These are phyloP conservation scores for Chaetodon trifascialis DNA, from an alignment of 2,113 vertebrate genomes.

Conservation along the genomic window DNA sequence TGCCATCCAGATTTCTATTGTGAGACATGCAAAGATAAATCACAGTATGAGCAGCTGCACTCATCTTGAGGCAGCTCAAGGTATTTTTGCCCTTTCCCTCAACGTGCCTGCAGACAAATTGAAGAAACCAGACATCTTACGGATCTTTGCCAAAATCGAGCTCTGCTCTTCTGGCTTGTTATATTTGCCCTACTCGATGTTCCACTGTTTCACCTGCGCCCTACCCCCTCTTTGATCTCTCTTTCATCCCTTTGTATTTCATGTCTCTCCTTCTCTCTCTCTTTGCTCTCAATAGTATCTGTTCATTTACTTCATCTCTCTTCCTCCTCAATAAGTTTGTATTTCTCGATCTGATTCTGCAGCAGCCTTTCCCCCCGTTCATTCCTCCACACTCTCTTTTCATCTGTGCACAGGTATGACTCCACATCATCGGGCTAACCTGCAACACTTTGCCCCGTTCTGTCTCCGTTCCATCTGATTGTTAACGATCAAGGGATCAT, in stretches of 20 bases:
- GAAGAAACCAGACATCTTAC: not conserved
- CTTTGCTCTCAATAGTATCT: slow-evolving; percentile 37
- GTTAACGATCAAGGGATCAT: not conserved
- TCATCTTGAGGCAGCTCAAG: not conserved
- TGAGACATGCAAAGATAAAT: not conserved
- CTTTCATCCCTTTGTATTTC: slow-evolving; percentile 63
- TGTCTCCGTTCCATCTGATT: not conserved
- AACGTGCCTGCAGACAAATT: slow-evolving; percentile 26
- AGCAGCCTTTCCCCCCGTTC: not conserved
- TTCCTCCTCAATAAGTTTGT: slow-evolving; percentile 9
- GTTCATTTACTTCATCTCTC: slow-evolving; percentile 54
- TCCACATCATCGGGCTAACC: not conserved
- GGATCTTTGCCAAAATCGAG: slow-evolving; percentile 18
- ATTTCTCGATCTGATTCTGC: slow-evolving; percentile 24
- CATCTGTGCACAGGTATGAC: slow-evolving; percentile 16
- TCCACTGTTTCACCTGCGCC: slow-evolving; percentile 27
- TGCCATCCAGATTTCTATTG: not conserved
- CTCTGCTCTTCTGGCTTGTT: not conserved
- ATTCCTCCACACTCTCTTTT: slow-evolving; percentile 1
- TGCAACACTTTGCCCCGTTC: not conserved
- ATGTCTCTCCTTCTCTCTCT: slow-evolving; percentile 16
- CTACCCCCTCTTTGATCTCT: slow-evolving; percentile 53
- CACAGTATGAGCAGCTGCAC: not conserved
- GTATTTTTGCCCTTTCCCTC: slow-evolving; percentile 1
- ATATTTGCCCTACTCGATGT: slow-evolving; percentile 11